Evolutionary conservation across 2,888 invertebrate species (phyloP).

Genomic region (Ceramica pisi): DNA sequence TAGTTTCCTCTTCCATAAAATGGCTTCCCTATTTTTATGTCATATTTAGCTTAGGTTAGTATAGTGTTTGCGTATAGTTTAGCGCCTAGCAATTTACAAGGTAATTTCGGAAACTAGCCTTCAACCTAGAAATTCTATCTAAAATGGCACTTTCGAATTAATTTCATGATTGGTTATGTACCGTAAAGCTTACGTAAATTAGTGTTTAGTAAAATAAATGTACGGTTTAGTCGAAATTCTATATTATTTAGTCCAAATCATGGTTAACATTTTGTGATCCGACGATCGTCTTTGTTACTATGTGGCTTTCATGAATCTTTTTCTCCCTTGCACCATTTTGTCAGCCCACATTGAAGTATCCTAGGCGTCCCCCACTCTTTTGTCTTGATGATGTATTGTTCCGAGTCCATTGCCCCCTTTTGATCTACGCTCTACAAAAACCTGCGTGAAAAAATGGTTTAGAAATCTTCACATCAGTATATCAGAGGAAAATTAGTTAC

Average conservation of each 20-base stretch:
- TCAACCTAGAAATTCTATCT: slow-evolving; percentile 1
- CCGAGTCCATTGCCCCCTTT: background rate
- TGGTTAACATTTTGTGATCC: background rate
- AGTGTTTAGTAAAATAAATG: background rate
- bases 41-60: slow-evolving; percentile 24
- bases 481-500: background rate
- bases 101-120: slow-evolving; percentile 17
- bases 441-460: background rate
- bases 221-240: background rate
- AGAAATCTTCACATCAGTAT: background rate
- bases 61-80: slow-evolving; percentile 18
- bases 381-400: background rate
- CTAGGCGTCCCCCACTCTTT: background rate
- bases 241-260: background rate
- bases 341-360: too few relatives aligned
- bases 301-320: background rate
- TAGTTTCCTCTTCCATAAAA: slow-evolving; percentile 21
- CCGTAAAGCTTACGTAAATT: background rate
- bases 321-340: background rate
- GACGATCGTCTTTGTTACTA: background rate
- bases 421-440: background rate
- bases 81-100: slow-evolving; percentile 31
- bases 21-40: slow-evolving; percentile 8
- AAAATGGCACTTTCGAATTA: slow-evolving; percentile 28
- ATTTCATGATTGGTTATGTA: slow-evolving; percentile 11